These are phyloP conservation scores for Drosophila paranaensis DNA, from an alignment of 2,888 invertebrate genomes.

Conservation along the genomic window DNA sequence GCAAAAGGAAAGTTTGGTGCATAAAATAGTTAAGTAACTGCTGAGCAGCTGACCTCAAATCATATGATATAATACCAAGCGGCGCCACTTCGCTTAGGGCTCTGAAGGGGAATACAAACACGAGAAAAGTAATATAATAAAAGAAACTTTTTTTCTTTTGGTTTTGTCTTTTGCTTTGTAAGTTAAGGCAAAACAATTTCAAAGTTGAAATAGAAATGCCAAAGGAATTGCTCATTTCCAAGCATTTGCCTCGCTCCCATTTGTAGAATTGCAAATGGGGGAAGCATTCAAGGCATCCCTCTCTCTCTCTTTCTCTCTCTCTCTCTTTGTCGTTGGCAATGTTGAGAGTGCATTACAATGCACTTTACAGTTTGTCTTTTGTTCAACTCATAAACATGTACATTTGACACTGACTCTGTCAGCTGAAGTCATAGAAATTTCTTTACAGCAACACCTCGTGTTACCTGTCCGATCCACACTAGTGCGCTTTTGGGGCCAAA, in stretches of 20 bases:
- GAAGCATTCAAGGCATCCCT: constrained; percentile 45
- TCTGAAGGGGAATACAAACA: constrained; percentile 4
- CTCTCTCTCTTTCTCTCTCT: neutral
- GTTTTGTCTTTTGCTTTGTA: neutral
- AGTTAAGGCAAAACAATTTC: constrained; percentile 48
- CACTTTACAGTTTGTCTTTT: constrained; percentile 29
- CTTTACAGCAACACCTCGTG: constrained; percentile 36
- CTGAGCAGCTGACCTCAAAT: neutral
- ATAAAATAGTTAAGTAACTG: constrained; percentile 7
- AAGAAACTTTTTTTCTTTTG: constrained; percentile 24
- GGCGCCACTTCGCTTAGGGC: constrained; percentile 38
- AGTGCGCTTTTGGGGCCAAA: constrained; percentile 36
- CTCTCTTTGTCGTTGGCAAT: constrained; percentile 43
- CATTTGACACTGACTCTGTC: constrained; percentile 50
- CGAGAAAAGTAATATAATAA: constrained; percentile 43
- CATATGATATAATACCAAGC: constrained; percentile 37
- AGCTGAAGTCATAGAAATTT: constrained; percentile 70
- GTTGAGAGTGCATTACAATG: constrained; percentile 47
- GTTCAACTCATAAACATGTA: constrained; percentile 40
- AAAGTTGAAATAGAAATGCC: constrained; percentile 48
- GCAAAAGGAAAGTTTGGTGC: neutral
- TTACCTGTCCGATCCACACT: constrained; percentile 19
- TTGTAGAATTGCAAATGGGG: constrained; percentile 67
- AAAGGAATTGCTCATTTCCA: constrained; percentile 67
- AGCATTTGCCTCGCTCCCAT: constrained; percentile 24